Evolutionary conservation across 2,797 vertebrate genomes (phyloP), one percentile per base, ranked within the genome.

Genomic region (Pseudomugil gertrudae): DNA sequence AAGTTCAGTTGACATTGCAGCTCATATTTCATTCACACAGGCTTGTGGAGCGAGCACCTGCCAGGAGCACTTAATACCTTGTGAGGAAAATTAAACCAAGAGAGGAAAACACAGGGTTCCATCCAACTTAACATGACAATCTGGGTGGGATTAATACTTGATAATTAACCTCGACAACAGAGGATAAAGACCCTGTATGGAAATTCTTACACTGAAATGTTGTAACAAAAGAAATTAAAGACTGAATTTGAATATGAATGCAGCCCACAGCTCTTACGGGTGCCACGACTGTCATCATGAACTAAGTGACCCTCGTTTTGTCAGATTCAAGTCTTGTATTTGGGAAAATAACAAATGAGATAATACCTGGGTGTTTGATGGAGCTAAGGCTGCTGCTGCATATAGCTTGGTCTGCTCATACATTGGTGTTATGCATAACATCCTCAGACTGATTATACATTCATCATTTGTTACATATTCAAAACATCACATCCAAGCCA

Each of bases 1-100:
- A 92, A 89, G 88, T 92, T 91, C 77, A 86, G 89, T 90, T 91
- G 90, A 92, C 91, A 90, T 89, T 76, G 88, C 78, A 66, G 83
- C 89, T 91, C 89, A 89, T 89, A 89, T 90, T 91, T 92, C 90
- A 91, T 92, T 90, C 87, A 86, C 87, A 72, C 78, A 72, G 74
- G 80, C 79, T 75, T 56, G 66, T 68, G 66, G 81, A 80, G 83
- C 55, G 58, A 77, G 83, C 85, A 89, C 87, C 87, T 89, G 90
- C 86, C 86, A 86, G 76, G 33, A 86, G 80, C 87, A 76, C 84
- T 89, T 87, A 89, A 89, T 87, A 76, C 79, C 83, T 75, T 6
- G 57, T n/a, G 48, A 84, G 77, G 66, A 76, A 79, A 84, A 84
- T 74, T 0, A 78, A 79, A 83, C 72, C 69, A 66, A 63, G 69